phyloP scores from a whole-genome alignment of 2,113 vertebrate species.

The Spheniscus mendiculus region DNA sequence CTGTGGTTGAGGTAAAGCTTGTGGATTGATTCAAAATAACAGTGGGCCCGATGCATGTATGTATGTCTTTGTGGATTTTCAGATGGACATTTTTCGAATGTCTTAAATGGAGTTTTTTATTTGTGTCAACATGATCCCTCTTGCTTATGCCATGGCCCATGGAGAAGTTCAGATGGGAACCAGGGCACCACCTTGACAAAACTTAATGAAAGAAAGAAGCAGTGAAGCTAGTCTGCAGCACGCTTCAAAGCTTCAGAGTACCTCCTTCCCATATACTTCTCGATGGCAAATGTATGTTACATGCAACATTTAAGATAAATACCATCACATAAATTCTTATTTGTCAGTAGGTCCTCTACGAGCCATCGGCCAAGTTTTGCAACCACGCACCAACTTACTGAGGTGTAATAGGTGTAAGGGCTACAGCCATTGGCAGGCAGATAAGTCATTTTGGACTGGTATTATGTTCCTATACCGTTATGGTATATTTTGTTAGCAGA shows the following conservation, averaged over 20 bases:
- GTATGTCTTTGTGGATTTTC: not conserved
- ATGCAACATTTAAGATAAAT: not conserved
- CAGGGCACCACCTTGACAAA: not conserved
- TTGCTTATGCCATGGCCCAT: not conserved
- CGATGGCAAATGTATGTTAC: not conserved
- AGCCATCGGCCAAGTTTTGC: not conserved
- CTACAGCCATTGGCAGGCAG: not conserved
- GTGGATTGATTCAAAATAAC: not conserved
- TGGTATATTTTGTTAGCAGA: not conserved
- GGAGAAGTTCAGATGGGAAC: not conserved
- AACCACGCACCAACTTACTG: rapidly evolving
- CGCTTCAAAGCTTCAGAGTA: not conserved
- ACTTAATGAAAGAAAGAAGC: not conserved
- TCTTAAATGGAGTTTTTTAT: not conserved
- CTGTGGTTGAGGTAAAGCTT: not conserved
- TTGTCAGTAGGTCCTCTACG: not conserved
- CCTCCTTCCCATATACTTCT: not conserved
- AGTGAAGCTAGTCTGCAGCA: not conserved
- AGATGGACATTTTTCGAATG: not conserved
- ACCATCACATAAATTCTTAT: not conserved
- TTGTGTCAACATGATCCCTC: not conserved
- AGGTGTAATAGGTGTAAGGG: not conserved
- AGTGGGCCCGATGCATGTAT: not conserved
- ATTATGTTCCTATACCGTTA: not conserved
- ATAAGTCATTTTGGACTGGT: not conserved